Conservation (phyloP, 2,797 vertebrate species). For the Coracias cyanogaster region DNA sequence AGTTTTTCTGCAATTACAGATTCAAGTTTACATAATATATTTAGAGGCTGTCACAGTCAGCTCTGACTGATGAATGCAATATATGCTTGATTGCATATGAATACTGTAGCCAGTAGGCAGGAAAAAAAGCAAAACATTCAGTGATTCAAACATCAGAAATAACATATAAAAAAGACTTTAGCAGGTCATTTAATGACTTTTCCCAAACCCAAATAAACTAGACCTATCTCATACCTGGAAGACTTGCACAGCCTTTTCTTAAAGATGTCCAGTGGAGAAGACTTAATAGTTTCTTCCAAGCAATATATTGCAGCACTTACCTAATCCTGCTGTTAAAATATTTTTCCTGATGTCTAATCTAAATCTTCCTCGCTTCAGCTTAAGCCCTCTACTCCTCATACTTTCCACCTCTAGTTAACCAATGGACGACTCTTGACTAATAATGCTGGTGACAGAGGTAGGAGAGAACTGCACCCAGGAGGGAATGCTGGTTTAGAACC, state of each 20-base stretch:
- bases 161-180: not conserved
- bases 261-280: accelerated
- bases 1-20: not conserved
- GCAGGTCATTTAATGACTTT: not conserved
- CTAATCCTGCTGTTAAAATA: not conserved
- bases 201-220: not conserved
- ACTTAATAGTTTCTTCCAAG: not conserved
- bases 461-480: not conserved
- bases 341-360: not conserved
- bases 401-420: not conserved
- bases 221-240: not conserved
- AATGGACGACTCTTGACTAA: not conserved
- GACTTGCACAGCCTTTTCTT: not conserved
- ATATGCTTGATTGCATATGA: not conserved
- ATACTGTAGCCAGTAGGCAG: not conserved
- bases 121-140: not conserved
- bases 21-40: not conserved
- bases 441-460: not conserved
- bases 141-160: not conserved
- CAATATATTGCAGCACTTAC: not conserved
- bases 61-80: not conserved
- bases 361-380: not conserved
- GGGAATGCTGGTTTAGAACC: not conserved
- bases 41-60: not conserved
- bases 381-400: not conserved